Evolutionary conservation across 2,113 vertebrate genomes (phyloP).

Genomic region (Thymallus thymallus): DNA sequence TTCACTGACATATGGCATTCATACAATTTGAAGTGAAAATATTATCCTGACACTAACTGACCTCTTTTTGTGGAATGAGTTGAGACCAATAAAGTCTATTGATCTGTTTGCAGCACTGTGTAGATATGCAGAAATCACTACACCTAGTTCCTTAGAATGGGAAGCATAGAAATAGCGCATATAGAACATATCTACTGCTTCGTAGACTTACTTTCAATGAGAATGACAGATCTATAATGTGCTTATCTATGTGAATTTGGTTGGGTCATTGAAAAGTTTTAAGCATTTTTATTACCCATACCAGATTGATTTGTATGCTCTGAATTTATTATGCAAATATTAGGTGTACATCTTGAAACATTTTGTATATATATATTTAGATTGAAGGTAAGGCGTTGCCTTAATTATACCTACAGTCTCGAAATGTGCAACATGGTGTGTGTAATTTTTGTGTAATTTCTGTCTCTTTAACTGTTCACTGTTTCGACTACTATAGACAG

Average conservation of each 20-base stretch:
- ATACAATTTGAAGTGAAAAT: not conserved
- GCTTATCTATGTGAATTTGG: not conserved
- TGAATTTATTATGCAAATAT: too few relatives aligned
- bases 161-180: too few relatives aligned
- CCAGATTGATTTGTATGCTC: too few relatives aligned
- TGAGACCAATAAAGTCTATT: not conserved
- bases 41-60: not conserved
- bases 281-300: too few relatives aligned
- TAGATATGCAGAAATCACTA: not conserved
- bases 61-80: not conserved
- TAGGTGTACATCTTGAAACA: not conserved
- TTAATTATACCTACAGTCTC: too few relatives aligned
- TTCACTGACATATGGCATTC: not conserved
- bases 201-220: too few relatives aligned
- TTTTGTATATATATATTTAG: constrained; percentile 1
- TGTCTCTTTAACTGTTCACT: constrained; percentile 66
- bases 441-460: not conserved
- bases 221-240: too few relatives aligned
- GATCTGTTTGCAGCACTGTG: constrained; percentile 9
- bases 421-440: too few relatives aligned
- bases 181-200: too few relatives aligned
- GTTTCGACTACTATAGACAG: constrained; percentile 24
- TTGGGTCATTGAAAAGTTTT: not conserved
- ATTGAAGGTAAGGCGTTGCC: not conserved
- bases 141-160: too few relatives aligned